These are phyloP conservation scores for Drosophila virilis DNA, from an alignment of 1,140 invertebrate species.

Conservation along the genomic window DNA sequence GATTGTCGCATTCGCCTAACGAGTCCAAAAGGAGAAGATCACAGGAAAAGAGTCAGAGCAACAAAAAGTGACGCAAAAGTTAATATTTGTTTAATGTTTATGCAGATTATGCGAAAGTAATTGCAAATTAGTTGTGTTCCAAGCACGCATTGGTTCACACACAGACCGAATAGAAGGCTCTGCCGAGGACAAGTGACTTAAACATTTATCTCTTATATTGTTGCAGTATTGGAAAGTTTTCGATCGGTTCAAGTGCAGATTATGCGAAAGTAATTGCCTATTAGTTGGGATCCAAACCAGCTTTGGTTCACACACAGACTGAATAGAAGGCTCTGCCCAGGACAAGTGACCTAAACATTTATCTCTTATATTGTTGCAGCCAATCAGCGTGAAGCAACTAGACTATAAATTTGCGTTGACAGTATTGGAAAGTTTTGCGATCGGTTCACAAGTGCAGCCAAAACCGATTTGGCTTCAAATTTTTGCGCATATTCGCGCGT, in stretches of 20 bases:
- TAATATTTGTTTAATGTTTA: slow-evolving; percentile 44
- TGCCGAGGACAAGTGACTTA: not conserved
- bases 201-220: slow-evolving; percentile 8
- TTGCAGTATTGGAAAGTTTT: no score
- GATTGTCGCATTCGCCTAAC: slow-evolving; percentile 58
- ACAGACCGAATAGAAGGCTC: not conserved
- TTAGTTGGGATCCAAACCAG: slow-evolving; percentile 15
- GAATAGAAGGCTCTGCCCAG: not conserved
- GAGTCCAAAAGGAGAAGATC: slow-evolving; percentile 12
- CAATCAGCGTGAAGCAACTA: slow-evolving; percentile 32
- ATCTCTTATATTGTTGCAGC: slow-evolving; percentile 35
- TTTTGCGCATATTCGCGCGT: slow-evolving; percentile 73
- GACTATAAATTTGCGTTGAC: slow-evolving; percentile 56
- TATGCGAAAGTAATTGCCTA: not conserved
- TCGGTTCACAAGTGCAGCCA: slow-evolving; percentile 49
- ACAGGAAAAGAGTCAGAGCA: slow-evolving; percentile 31
- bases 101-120: slow-evolving; percentile 41
- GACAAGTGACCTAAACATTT: not conserved
- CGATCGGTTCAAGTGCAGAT: no score
- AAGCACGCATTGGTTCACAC: slow-evolving; percentile 8
- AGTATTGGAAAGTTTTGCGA: slow-evolving; percentile 59
- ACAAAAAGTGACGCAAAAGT: slow-evolving; percentile 48
- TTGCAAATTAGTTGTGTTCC: slow-evolving; percentile 25
- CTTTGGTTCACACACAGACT: slow-evolving; percentile 7
- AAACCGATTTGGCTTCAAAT: slow-evolving; percentile 27